Conservation (phyloP, 2,113 vertebrate species). For the Nasalis larvatus region DNA sequence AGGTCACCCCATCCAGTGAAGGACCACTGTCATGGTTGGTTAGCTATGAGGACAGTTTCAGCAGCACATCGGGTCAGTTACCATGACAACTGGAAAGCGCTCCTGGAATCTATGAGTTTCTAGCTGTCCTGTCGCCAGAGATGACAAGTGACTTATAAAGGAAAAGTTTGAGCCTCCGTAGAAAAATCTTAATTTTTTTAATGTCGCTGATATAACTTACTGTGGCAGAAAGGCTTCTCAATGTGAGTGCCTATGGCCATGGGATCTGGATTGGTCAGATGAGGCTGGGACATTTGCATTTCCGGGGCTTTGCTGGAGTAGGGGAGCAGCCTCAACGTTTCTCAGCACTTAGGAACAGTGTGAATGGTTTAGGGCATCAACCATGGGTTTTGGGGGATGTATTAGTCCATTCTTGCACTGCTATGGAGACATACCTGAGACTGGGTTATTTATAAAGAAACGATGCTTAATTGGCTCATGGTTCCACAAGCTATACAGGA, state of each 20-base stretch:
- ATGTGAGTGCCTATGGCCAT: not conserved
- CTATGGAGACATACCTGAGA: too few relatives aligned
- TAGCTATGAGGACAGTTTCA: not conserved
- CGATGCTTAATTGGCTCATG: too few relatives aligned
- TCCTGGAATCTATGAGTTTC: not conserved
- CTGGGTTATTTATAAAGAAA: too few relatives aligned
- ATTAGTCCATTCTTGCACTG: too few relatives aligned
- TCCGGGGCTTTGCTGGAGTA: not conserved
- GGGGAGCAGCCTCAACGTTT: not conserved
- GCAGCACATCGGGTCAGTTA: not conserved
- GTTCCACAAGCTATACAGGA: too few relatives aligned
- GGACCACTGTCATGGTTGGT: not conserved
- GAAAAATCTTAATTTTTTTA: not conserved
- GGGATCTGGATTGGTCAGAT: not conserved
- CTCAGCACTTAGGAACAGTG: not conserved
- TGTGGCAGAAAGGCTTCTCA: not conserved
- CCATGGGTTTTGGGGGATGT: not conserved
- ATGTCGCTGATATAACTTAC: not conserved
- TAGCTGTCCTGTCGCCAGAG: not conserved
- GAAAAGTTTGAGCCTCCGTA: not conserved
- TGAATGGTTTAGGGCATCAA: not conserved
- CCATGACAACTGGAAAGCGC: not conserved
- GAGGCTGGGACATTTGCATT: not conserved
- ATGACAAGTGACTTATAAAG: not conserved
- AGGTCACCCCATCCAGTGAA: not conserved